Conservation (phyloP, 1,140 invertebrate species). For the Nebria ingens region DNA sequence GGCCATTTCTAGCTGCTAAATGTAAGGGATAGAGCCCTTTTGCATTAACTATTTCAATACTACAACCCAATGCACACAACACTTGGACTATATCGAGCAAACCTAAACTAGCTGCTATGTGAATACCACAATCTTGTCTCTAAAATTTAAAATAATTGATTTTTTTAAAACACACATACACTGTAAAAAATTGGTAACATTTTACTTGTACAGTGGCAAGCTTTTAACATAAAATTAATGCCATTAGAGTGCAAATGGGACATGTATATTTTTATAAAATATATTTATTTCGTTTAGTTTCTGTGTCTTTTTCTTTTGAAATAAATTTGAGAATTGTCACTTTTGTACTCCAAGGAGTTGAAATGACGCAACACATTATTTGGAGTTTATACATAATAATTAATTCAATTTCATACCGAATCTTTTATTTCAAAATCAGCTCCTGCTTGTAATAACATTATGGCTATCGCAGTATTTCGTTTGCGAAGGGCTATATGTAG, state of each 20-base stretch:
- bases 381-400: background rate
- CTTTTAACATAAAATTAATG: conserved; percentile 6
- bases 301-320: too few relatives aligned
- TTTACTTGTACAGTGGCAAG: background rate
- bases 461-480: conserved; percentile 46
- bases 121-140: conserved; percentile 65
- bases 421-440: conserved; percentile 60
- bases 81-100: conserved; percentile 58
- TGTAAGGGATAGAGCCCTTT: conserved; percentile 63
- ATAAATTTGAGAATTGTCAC: too few relatives aligned
- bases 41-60: conserved; percentile 57
- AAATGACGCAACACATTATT: background rate
- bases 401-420: conserved; percentile 46
- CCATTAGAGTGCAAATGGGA: too few relatives aligned
- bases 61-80: conserved; percentile 63
- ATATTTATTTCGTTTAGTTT: too few relatives aligned
- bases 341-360: too few relatives aligned
- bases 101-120: conserved; percentile 58
- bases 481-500: conserved; percentile 52
- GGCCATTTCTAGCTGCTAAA: conserved; percentile 60
- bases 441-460: conserved; percentile 55
- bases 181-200: too few relatives aligned
- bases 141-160: conserved; percentile 31
- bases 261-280: too few relatives aligned
- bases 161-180: background rate